Percentiles rank a stretch among this genome's conserved stretches.
These are phyloP conservation scores for Drosophila kohkoa DNA, from an alignment of 1,140 invertebrate species.

Conservation along the genomic window DNA sequence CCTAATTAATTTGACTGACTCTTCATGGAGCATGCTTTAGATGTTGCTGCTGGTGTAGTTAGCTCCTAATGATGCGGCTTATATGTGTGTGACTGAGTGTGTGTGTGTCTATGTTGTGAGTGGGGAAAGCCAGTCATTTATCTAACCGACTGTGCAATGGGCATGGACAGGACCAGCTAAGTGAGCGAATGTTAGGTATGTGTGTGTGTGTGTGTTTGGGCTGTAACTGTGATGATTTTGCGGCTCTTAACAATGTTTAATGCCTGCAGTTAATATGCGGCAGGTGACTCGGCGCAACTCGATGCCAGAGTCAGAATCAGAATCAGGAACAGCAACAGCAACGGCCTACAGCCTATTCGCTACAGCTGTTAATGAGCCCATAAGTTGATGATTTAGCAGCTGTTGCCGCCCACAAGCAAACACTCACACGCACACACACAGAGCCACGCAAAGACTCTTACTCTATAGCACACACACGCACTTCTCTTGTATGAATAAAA, in stretches of 20 bases:
- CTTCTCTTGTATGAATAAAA: constrained; percentile 61
- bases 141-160: constrained; percentile 44
- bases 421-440: neutral
- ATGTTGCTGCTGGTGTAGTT: constrained; percentile 31
- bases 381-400: constrained; percentile 55
- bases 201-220: constrained; percentile 23
- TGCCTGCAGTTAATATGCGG: constrained; percentile 81
- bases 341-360: constrained; percentile 8
- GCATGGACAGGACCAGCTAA: constrained; percentile 6
- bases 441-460: neutral
- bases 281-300: constrained; percentile 66
- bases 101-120: constrained; percentile 13
- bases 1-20: constrained; percentile 72
- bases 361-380: constrained; percentile 62
- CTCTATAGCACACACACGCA: neutral
- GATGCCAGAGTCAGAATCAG: constrained; percentile 27
- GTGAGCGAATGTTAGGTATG: neutral
- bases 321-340: neutral
- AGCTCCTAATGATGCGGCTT: constrained; percentile 50
- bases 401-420: constrained; percentile 11
- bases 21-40: constrained; percentile 48
- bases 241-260: constrained; percentile 63
- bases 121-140: constrained; percentile 46
- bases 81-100: constrained; percentile 9
- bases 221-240: constrained; percentile 55